Conservation (phyloP, 2,888 invertebrate species). For the Cerceris rybyensis region DNA sequence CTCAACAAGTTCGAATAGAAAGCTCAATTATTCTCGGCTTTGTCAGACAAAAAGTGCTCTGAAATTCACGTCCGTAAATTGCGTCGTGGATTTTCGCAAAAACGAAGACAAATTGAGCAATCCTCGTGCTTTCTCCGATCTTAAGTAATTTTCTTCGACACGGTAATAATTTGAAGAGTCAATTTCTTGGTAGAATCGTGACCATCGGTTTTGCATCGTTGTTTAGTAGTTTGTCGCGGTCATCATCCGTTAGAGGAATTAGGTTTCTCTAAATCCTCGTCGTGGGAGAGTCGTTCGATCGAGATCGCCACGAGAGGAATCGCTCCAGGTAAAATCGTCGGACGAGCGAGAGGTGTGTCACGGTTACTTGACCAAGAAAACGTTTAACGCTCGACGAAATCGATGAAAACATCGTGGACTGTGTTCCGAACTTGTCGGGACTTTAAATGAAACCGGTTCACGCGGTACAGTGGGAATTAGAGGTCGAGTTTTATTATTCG, state of each 20-base stretch:
- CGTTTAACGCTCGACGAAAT: conserved; percentile 61
- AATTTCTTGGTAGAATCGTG: conserved; percentile 53
- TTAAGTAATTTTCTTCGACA: conserved; percentile 40
- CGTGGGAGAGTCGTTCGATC: conserved; percentile 74
- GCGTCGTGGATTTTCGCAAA: no score
- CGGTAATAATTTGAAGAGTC: conserved; percentile 33
- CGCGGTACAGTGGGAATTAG: conserved; percentile 1
- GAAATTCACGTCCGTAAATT: no score
- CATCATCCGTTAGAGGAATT: conserved; percentile 58
- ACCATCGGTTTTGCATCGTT: conserved; percentile 58
- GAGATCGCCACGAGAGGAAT: conserved; percentile 59
- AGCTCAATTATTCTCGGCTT: no score
- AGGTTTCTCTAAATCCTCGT: conserved; percentile 50
- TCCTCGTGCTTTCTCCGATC: neutral
- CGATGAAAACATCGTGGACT: conserved; percentile 44
- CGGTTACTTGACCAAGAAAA: conserved; percentile 60
- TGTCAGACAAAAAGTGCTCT: no score
- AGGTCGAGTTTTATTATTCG: conserved; percentile 5
- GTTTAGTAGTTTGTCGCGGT: conserved; percentile 64
- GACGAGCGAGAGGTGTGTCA: conserved; percentile 53
- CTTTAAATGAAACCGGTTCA: conserved; percentile 8
- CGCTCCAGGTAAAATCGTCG: conserved; percentile 44
- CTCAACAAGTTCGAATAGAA: no score
- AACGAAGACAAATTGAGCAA: neutral
- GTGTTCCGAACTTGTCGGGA: conserved; percentile 17